Evolutionary conservation across 2,888 invertebrate genomes (phyloP).

Genomic region (Sinhomidia bicolor): DNA sequence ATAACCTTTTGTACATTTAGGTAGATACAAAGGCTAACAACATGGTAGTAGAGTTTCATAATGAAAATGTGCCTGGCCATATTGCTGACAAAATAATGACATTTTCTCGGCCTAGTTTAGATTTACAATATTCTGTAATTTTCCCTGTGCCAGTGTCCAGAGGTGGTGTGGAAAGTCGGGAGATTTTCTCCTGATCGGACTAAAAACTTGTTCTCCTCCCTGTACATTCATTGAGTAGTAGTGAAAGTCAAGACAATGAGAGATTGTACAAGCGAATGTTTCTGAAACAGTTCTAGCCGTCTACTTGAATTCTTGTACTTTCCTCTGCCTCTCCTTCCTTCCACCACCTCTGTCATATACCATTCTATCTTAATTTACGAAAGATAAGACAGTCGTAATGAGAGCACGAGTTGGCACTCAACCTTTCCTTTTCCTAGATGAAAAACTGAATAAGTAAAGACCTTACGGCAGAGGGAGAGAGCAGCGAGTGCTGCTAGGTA

Average conservation of each 20-base stretch:
- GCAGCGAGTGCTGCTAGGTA: neutral
- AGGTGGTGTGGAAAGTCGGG: neutral
- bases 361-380: constrained; percentile 78
- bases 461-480: neutral
- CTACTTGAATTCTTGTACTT: neutral
- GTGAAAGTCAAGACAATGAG: neutral
- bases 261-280: neutral
- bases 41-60: neutral
- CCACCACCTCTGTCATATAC: constrained; percentile 12
- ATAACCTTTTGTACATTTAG: neutral
- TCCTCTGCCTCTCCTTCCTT: neutral
- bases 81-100: constrained; percentile 32
- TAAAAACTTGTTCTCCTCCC: neutral
- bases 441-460: constrained; percentile 75
- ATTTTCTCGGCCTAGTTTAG: constrained; percentile 52
- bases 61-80: constrained; percentile 12
- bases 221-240: neutral
- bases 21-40: neutral
- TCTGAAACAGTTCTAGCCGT: neutral
- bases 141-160: neutral
- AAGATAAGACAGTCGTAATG: constrained; percentile 76
- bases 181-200: neutral
- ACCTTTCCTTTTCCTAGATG: constrained; percentile 68
- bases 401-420: constrained; percentile 77
- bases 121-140: constrained; percentile 42